phyloP scores from a whole-genome alignment of 2,113 vertebrate species.

The Rhea americana region DNA sequence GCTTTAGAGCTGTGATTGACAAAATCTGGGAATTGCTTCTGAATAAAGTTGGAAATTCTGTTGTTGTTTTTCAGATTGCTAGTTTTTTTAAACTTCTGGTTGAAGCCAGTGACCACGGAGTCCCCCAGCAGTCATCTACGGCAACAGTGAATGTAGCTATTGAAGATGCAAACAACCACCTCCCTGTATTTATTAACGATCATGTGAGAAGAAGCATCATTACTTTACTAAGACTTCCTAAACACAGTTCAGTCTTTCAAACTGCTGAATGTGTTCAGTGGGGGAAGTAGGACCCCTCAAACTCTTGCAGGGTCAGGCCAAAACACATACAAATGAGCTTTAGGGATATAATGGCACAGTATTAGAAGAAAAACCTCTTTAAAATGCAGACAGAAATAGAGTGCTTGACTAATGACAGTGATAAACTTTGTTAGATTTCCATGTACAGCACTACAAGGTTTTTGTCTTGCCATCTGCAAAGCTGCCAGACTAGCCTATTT shows the following conservation, averaged over 20 bases:
- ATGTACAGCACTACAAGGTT: neutral
- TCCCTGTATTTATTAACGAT: constrained; percentile 65
- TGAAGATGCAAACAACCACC: constrained; percentile 75
- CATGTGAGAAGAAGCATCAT: neutral
- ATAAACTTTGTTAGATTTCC: neutral
- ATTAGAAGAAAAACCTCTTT: neutral
- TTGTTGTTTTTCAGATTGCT: constrained; percentile 61
- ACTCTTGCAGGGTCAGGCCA: neutral
- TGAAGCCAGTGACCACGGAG: constrained; percentile 72
- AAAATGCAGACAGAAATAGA: neutral
- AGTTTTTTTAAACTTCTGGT: constrained; percentile 65
- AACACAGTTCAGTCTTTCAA: neutral
- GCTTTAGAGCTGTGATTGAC: neutral
- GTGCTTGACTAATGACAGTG: neutral
- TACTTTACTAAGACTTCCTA: neutral
- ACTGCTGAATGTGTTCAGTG: too few relatives aligned
- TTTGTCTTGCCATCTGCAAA: neutral
- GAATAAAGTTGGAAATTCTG: too few relatives aligned
- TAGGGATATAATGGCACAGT: neutral
- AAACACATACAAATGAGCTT: neutral
- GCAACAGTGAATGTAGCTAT: constrained; percentile 65
- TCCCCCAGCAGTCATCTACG: constrained; percentile 60
- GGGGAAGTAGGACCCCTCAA: neutral
- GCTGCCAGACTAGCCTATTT: neutral
- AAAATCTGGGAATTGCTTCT: neutral